These are phyloP conservation scores for Triplophysa dalaica DNA, from an alignment of 2,113 vertebrate genomes.

Conservation along the genomic window DNA sequence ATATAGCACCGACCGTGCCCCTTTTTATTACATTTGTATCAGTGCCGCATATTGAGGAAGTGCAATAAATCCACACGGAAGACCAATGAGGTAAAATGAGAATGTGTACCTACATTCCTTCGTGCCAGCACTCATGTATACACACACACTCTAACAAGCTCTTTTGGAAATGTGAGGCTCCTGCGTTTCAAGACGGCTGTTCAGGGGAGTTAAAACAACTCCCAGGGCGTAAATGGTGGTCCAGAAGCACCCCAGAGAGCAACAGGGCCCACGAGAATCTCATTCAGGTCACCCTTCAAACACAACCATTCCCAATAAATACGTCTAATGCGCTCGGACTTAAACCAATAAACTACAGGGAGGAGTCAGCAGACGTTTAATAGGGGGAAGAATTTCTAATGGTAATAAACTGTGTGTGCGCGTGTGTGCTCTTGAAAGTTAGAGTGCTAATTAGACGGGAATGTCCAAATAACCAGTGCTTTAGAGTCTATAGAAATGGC, in stretches of 20 bases:
- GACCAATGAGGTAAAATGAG: conserved; percentile 2
- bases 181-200: conserved; percentile 39
- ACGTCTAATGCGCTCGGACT: conserved; percentile 21
- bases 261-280: conserved; percentile 9
- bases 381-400: conserved; percentile 47
- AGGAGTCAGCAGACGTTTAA: conserved; percentile 48
- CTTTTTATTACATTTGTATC: not conserved
- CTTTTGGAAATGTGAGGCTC: conserved; percentile 1
- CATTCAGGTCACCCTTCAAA: conserved; percentile 31
- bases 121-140: not conserved
- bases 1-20: not conserved
- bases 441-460: conserved; percentile 3
- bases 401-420: conserved; percentile 43
- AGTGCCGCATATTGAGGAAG: conserved; percentile 20
- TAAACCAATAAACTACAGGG: conserved; percentile 52
- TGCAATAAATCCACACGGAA: conserved; percentile 12
- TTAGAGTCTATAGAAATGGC: not conserved
- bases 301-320: conserved; percentile 15
- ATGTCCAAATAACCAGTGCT: not conserved
- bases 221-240: conserved; percentile 27
- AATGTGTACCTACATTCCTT: not conserved
- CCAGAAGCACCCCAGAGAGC: conserved; percentile 27
- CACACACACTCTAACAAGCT: not conserved
- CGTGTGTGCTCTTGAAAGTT: conserved; percentile 11
- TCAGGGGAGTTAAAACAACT: conserved; percentile 44